Percentiles rank a stretch among this genome's conserved stretches.
Conservation (phyloP, 2,888 invertebrate genomes). For the Drosophila hamatofila region DNA sequence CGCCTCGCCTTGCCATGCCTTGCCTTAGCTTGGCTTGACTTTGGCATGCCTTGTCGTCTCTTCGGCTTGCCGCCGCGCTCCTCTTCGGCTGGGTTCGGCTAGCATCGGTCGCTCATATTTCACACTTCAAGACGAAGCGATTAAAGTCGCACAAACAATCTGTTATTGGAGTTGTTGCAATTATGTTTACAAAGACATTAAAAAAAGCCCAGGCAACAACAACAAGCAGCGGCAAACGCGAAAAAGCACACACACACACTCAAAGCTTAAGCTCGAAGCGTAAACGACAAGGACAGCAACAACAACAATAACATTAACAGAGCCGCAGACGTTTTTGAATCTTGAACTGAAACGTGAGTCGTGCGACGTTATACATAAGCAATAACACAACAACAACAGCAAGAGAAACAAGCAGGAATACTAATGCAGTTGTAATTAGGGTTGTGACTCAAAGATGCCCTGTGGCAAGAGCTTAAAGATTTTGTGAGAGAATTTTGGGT, state of each 20-base stretch:
- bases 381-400: constrained; percentile 37
- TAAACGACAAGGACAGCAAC: constrained; percentile 36
- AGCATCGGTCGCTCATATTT: constrained; percentile 67
- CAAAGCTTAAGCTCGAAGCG: constrained; percentile 54
- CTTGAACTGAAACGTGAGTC: constrained; percentile 75
- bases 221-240: constrained; percentile 25
- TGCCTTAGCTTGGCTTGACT: neutral
- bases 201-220: constrained; percentile 59
- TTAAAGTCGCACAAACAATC: constrained; percentile 80
- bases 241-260: constrained; percentile 42
- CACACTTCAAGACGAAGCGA: constrained; percentile 81
- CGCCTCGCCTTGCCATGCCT: neutral
- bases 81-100: constrained; percentile 11
- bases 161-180: constrained; percentile 82
- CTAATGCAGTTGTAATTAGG: constrained; percentile 26
- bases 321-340: constrained; percentile 52
- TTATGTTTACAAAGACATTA: constrained; percentile 82
- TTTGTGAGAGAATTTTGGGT: neutral
- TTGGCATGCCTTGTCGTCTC: constrained; percentile 5
- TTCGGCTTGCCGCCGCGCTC: neutral
- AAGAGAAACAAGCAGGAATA: constrained; percentile 37
- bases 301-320: constrained; percentile 34
- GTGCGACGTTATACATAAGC: constrained; percentile 61
- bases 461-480: constrained; percentile 8
- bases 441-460: constrained; percentile 42